Base-by-base conservation (phyloP, 2,797 vertebrate genomes). In the Perodicticus potto region DNA sequence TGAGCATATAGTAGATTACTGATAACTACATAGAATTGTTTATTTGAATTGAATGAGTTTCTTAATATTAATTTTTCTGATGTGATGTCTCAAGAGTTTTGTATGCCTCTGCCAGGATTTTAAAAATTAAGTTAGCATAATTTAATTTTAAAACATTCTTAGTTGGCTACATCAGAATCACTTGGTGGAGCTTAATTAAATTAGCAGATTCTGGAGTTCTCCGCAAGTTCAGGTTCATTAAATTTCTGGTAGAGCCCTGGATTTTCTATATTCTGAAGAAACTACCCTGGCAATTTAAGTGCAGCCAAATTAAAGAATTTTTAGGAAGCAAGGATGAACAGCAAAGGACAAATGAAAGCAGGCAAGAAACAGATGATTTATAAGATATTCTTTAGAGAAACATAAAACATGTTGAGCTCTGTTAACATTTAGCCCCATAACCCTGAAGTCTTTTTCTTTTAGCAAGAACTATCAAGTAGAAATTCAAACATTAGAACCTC, bases 321-420 rank as follows among this genome's bases (percentile, higher is more conserved):
- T 85, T 93, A 87, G 81, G 69, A 94, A 93, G 7, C 7, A 57
- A 32, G 12, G 10, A 19, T 89, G 23, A 90, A 65, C 91, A 76
- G 19, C 63, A 90, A 88, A 89, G 25, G 7, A 69, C 4, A 59
- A 23, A 76, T 70, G 84, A 90, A 92, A 93, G 12, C 43, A 91
- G 77, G 13, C 29, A 83, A 87, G 19, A 90, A 87, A 37, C 20
- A 65, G 13, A 70, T 85, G 69, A 86, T 84, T 74, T 83, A 76
- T 73, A 89, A 94, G 37, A 43, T 29, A 72, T 91, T 95, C 37
- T 78, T 77, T 74, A n/a, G 63, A 95, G 37, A 91, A 97, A 69
- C 81, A 20, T 6, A 74, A 65, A 81, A 53, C 45, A 37, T 72
- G 67, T 61, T 83, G 89, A 67, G 34, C 32, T 86, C 25, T 90